phyloP scores from a whole-genome alignment of 2,113 vertebrate species.

The Oreochromis aureus region DNA sequence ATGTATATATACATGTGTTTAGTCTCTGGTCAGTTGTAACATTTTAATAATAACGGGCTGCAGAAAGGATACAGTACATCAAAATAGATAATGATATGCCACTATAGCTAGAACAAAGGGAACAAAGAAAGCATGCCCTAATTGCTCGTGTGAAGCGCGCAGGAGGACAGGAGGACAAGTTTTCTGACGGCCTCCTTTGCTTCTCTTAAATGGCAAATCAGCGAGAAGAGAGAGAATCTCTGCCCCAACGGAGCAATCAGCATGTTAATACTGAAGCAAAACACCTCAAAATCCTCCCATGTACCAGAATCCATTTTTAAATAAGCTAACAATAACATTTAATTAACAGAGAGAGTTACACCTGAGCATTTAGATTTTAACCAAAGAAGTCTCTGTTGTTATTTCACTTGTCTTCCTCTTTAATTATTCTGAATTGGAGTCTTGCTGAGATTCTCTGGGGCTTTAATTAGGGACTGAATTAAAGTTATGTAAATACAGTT shows the following conservation, averaged over 20 bases:
- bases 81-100: neutral
- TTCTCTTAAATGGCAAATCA: conserved; percentile 31
- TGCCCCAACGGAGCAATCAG: conserved; percentile 51
- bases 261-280: conserved; percentile 58
- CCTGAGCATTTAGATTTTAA: conserved; percentile 67
- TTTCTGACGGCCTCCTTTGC: neutral
- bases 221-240: neutral
- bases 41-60: neutral
- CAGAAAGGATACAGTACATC: neutral
- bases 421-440: conserved; percentile 68
- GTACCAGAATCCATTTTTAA: conserved; percentile 38
- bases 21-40: neutral
- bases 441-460: conserved; percentile 58
- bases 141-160: neutral
- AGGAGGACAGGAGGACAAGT: neutral
- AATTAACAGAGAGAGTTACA: conserved; percentile 59
- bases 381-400: conserved; percentile 49
- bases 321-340: conserved; percentile 60
- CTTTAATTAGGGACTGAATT: conserved; percentile 74
- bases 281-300: conserved; percentile 48
- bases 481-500: conserved; percentile 70
- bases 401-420: conserved; percentile 51
- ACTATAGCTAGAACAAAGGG: neutral
- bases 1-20: neutral
- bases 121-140: neutral